Base-by-base conservation (phyloP, 2,888 invertebrate species). In the Junonia oenone region DNA sequence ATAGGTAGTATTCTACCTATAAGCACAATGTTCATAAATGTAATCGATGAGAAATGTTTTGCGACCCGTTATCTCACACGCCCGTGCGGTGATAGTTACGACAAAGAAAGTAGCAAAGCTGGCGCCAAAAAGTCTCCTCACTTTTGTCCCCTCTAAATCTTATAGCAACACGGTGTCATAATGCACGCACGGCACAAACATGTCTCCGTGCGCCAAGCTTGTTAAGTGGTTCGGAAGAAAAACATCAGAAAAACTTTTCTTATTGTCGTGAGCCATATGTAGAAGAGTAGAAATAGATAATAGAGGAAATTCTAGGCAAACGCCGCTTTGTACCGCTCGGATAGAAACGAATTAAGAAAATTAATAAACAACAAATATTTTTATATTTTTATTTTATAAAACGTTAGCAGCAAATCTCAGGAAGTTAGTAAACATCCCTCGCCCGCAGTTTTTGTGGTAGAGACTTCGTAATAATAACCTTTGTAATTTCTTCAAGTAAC, bases 201-300 rank as follows among this genome's bases (percentile, higher is more conserved):
- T 85, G 82, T 84, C 86, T 86, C 81, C 86, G 81, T 86, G 85
- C 88, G 88, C 89, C 89, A 88, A 88, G 81, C 86, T 83, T 85
- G 89, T 86, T 90, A 90, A 90, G 90, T 90, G 89, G 90, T 88
- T 89, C 83, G 89, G 89, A 90, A 90, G 89, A 89, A 90, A 88
- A 90, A 89, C 89, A 90, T 88, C 89, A 81, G 82, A 77, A 81
- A 88, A 90, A 89, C 79, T 89, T 90, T 89, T 71, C 68, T 89
- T 88, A 88, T 85, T 83, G 81, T 81, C 77, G 78, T 80, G 84
- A 78, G 82, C 74, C 78, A 76, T 82, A 79, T 78, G 66, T 66
- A 68, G 47, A 74, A 71, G 67, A 74, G 72, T 69, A 72, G 71
- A 56, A 72, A 73, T 75, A 75, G 72, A 75, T 74, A 59, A 49